A percentile compares a stretch with the other conserved stretches of the same genome.
Conservation (phyloP, 2,113 vertebrate species). For the Cyphomyrus plagiostoma region DNA sequence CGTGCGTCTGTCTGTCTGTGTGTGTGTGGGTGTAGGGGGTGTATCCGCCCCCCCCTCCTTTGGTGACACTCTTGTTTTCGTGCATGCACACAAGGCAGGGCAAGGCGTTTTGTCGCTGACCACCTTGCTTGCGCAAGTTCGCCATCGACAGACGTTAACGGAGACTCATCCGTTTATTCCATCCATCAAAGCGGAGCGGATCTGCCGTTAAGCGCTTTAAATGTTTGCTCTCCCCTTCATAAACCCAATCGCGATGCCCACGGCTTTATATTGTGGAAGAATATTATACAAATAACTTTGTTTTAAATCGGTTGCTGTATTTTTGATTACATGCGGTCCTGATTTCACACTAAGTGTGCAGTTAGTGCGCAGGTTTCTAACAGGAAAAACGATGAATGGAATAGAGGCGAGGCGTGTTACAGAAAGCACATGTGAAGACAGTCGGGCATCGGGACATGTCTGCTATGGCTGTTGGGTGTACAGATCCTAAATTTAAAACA, state of each 20-base stretch:
- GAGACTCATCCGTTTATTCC: background rate
- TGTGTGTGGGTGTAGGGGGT: background rate
- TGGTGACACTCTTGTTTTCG: slow-evolving; percentile 17
- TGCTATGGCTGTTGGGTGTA: background rate
- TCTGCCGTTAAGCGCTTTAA: background rate
- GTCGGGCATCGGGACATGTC: background rate
- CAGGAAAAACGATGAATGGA: background rate
- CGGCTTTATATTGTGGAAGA: background rate
- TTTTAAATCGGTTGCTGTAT: background rate
- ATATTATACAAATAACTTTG: background rate
- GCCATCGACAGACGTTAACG: background rate
- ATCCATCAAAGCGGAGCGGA: background rate
- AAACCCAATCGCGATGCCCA: background rate
- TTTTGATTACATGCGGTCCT: background rate
- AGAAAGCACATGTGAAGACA: background rate
- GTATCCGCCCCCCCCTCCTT: background rate
- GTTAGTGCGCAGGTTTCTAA: background rate
- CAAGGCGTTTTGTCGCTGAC: background rate
- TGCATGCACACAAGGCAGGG: slow-evolving; percentile 16
- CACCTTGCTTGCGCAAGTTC: background rate
- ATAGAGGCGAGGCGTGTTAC: background rate
- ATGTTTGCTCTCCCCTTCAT: background rate
- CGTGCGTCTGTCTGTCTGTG: background rate
- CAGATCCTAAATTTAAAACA: background rate
- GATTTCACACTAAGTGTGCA: background rate